Conservation (phyloP, 2,888 invertebrate genomes). For the Biston betularia region DNA sequence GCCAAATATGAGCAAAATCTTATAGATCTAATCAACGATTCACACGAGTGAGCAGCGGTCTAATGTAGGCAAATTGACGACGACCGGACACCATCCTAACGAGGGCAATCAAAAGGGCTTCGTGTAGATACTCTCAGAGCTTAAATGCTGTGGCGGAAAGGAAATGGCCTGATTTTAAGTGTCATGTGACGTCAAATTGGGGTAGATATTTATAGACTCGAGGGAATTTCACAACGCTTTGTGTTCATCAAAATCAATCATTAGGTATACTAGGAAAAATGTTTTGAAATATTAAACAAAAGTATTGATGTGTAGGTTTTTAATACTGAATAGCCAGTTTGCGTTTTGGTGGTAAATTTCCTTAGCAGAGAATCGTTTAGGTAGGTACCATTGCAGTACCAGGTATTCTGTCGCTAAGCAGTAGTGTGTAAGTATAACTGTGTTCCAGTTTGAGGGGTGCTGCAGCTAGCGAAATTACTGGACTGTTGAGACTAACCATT, state of each 20-base stretch:
- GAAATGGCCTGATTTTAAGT: conserved; percentile 31
- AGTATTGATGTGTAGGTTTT: no score
- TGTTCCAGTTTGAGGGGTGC: no score
- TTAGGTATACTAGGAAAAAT: not conserved
- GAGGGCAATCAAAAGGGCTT: conserved; percentile 22
- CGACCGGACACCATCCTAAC: conserved; percentile 30
- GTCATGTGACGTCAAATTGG: conserved; percentile 25
- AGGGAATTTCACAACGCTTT: not conserved
- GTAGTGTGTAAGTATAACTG: no score
- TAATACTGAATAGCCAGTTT: no score
- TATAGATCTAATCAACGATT: conserved; percentile 15
- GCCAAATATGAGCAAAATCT: not conserved
- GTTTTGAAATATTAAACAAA: not conserved
- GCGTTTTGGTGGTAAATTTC: no score
- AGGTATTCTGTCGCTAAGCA: no score
- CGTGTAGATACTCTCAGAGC: conserved; percentile 17
- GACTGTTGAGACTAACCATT: no score
- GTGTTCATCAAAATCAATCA: no score
- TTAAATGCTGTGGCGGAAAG: conserved; percentile 29
- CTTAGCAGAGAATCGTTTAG: no score
- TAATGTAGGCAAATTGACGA: conserved; percentile 41
- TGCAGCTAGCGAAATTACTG: no score
- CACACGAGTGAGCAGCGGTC: conserved; percentile 17
- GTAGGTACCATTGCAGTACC: no score
- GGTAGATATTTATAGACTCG: not conserved